Evolutionary conservation across 2,113 vertebrate species (phyloP), one percentile per base, ranked within the genome.

Genomic region (Castor canadensis): DNA sequence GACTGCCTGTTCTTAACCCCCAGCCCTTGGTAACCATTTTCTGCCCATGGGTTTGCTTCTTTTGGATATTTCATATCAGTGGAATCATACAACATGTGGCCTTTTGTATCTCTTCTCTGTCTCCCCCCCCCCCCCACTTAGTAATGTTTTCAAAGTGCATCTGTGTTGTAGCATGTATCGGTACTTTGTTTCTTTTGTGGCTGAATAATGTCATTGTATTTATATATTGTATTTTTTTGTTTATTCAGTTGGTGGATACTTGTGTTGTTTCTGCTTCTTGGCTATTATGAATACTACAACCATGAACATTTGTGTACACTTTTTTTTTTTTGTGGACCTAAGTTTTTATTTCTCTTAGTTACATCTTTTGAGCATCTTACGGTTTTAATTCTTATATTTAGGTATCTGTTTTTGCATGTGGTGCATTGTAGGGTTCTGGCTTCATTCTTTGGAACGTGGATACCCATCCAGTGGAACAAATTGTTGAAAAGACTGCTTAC

Each of bases 101-200:
- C 81, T 79, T 96, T 94, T 84, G n/a, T 93, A 40, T 93, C n/a
- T 52, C 24, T n/a, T n/a, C n/a, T n/a, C n/a, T n/a, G n/a, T 81
- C 71, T 77, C 35, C 76, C 35, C 24, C 16, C 52, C 16, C 0
- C 40, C 56, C 40, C 11, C 35, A 60, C 58, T 66, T 43, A 83
- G 62, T 47, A 60, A 35, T 83, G 75, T 87, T 94, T 87, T 75
- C 86, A 87, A 62, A 93, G 49, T 80, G 7, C 76, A 84, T 84
- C 10, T 22, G 58, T 89, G 60, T 93, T 58, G 67, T 86, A 87
- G 40, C 60, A 87, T 89, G 71, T 87, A n/a, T 92, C 12, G 47
- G 49, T 92, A 89, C 54, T 85, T 87, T 17, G 11, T 84, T 85
- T 88, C 47, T 93, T 89, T 71, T 52, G 58, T 86, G 52, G 32